Conservation (phyloP, 2,888 invertebrate genomes). For the Chymomyza caudatula region DNA sequence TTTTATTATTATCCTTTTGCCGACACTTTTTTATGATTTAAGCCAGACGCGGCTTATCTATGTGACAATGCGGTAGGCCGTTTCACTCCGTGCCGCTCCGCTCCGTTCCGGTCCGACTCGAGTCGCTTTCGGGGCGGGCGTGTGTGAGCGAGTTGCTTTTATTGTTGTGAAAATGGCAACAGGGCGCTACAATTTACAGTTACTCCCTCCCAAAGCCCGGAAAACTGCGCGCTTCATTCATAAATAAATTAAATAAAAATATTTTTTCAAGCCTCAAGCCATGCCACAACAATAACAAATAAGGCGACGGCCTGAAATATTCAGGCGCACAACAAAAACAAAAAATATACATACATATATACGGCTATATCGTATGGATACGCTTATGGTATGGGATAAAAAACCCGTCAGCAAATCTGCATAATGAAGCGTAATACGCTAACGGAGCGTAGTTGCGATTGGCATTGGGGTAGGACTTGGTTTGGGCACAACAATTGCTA, state of each 20-base stretch:
- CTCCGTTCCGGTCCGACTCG: background rate
- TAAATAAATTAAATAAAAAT: conserved; percentile 76
- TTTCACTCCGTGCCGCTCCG: too few species aligned
- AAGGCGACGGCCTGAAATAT: conserved; percentile 24
- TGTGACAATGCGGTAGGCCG: conserved; percentile 71
- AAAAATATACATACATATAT: conserved; percentile 6
- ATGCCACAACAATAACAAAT: conserved; percentile 73
- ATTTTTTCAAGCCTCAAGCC: conserved; percentile 73
- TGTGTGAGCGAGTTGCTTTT: conserved; percentile 49
- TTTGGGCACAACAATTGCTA: background rate
- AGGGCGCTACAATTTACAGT: conserved; percentile 17
- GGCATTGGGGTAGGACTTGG: background rate
- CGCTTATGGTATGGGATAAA: background rate
- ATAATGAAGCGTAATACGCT: conserved; percentile 73
- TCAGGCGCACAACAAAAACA: conserved; percentile 7
- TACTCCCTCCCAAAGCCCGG: background rate
- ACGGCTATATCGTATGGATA: background rate
- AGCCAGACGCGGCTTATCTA: conserved; percentile 73
- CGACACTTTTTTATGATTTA: conserved; percentile 73
- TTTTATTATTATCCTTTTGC: conserved; percentile 66
- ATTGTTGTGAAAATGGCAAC: conserved; percentile 42
- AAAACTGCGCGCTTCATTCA: conserved; percentile 57
- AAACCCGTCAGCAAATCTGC: conserved; percentile 63
- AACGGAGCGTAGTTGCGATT: conserved; percentile 1
- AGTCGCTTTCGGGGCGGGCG: conserved; percentile 5